Evolutionary conservation across 2,113 vertebrate genomes (phyloP), one percentile per base, ranked within the genome.

Genomic region (Oxygymnocypris stewartii): DNA sequence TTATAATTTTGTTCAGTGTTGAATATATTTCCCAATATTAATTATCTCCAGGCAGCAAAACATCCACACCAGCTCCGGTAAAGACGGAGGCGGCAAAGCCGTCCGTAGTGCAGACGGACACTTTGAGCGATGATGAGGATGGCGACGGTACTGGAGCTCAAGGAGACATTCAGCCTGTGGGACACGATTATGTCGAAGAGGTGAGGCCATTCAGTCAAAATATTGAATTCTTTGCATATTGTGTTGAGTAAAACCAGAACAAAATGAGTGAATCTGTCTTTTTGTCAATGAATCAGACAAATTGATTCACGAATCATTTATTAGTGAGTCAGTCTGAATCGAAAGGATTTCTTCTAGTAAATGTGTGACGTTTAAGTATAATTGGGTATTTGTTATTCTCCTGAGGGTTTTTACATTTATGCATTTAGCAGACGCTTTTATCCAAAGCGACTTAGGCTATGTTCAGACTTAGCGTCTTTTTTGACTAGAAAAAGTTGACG

Each of bases 151-250:
- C 90, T 0, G 89, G 91, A 20, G 84, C 87, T 2, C 91, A 88
- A 37, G 92, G 92, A 10, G 94, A 94, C n/a, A 89, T 92, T 2
- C 93, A 95, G 47, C 93, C 94, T 0, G 94, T 94, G 78, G 95
- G 95, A 75, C 94, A 91, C 0, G 92, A 95, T 89, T 95, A 93
- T 0, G 92, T 96, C 16, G 95, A 96, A 88, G 95, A 96, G 94
- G 95, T 95, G 84, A 81, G 84, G 0, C n/a, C 23, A 0, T 35
- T 3, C 65, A 67, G 13, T 14, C 63, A 65, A 31, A 10, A 18
- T 35, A 18, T 69, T 18, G 8, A 1, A 69, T 31, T 16, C 16
- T 14, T 16, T 7, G 25, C 63, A 37, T 37, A 37, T 37, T 37
- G 13, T 51, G 12, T 28, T 12, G n/a, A 69, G 31, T 9, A 10